A percentile compares a stretch with the other conserved stretches of the same genome.
Conservation (phyloP, 2,888 invertebrate species). For the Oxyteleia sp. region DNA sequence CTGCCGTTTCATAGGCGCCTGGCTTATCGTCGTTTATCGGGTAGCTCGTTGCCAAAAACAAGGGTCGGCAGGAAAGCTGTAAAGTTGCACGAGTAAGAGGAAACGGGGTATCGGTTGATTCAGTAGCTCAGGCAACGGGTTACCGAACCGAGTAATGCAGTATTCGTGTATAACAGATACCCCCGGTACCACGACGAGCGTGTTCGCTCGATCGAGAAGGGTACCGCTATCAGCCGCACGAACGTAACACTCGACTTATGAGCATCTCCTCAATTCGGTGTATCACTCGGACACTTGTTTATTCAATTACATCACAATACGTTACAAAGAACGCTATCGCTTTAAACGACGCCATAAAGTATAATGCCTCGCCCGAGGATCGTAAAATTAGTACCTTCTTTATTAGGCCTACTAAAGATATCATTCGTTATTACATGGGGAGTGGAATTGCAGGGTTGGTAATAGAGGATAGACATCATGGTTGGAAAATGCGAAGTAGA, state of each 20-base stretch:
- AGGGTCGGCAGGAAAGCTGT: slow-evolving; percentile 73
- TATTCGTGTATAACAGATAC: slow-evolving; percentile 80
- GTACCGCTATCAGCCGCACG: slow-evolving; percentile 79
- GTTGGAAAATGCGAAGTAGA: no score
- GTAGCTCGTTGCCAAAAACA: slow-evolving; percentile 76
- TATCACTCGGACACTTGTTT: slow-evolving; percentile 57
- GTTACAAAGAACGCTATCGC: slow-evolving; percentile 34
- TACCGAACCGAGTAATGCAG: slow-evolving; percentile 83
- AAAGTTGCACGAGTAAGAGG: slow-evolving; percentile 70
- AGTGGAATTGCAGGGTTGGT: no score
- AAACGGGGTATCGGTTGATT: slow-evolving; percentile 80
- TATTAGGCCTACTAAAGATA: no score
- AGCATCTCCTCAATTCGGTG: slow-evolving; percentile 57
- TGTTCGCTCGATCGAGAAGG: slow-evolving; percentile 78
- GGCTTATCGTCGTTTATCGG: slow-evolving; percentile 81
- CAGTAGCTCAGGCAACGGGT: slow-evolving; percentile 81
- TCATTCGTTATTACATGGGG: no score
- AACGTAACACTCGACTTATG: slow-evolving; percentile 60
- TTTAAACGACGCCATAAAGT: slow-evolving; percentile 23
- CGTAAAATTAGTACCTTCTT: slow-evolving; percentile 32
- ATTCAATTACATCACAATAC: slow-evolving; percentile 53
- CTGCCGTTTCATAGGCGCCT: slow-evolving; percentile 75
- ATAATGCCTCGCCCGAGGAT: not conserved
- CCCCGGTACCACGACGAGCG: slow-evolving; percentile 65
- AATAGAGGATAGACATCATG: no score